Evolutionary conservation across 2,888 invertebrate species (phyloP), one percentile per base, ranked within the genome.

Genomic region (Lithophane leautieri): DNA sequence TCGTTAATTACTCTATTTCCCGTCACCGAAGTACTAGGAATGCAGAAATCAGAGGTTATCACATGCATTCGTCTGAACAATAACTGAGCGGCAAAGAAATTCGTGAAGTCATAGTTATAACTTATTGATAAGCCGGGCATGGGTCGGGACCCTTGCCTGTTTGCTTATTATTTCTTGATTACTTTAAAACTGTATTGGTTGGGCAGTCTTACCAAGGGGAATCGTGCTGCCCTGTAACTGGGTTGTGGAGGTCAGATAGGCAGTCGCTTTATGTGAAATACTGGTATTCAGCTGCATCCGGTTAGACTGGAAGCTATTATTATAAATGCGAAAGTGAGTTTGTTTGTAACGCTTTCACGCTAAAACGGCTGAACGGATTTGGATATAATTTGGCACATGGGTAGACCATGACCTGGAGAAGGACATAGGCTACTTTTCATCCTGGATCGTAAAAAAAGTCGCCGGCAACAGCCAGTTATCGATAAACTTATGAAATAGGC

Each of bases 41-140:
- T 89, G 85, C 71, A 82, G 61, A 81, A 89, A 88, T 84, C 88
- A 90, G 86, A 91, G 94, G 93, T 94, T 94, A 94, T 94, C 94
- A 79, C n/a, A 47, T 78, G 72, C 83, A 81, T 28, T 68, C 72
- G 69, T 67, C 63, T 50, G 42, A 68, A 75, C 63, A 75, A 73
- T 56, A 61, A 60, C 25, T 40, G 91, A 90, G 90, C 83, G 84
- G 83, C 81, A 86, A 91, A 92, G 91, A 93, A 94, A 92, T 93
- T 92, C 90, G 90, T 91, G 88, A 89, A 91, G 86, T 89, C 88
- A 89, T 89, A 90, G 85, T 89, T 87, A 90, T 93, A 92, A 90
- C 89, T 22, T 89, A 88, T 84, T 85, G 83, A 91, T 91, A 93
- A 90, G 79, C 70, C 47, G 86, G 88, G 74, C 79, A 76, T 44